Evolutionary conservation across 2,888 invertebrate genomes (phyloP).

Genomic region (Hyles lineata): DNA sequence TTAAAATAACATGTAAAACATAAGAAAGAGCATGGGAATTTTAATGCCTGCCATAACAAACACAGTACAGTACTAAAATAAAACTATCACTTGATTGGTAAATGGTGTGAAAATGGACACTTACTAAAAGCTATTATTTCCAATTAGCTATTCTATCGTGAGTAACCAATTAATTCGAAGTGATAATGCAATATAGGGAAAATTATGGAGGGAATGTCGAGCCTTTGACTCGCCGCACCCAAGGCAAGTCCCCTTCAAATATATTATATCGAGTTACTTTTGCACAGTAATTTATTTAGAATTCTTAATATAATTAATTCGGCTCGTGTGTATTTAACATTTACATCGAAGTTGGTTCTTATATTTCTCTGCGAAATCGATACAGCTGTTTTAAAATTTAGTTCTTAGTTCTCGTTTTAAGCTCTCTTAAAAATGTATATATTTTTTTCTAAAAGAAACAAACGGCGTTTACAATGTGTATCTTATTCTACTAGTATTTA

Average conservation of each 20-base stretch:
- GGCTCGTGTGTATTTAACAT: not conserved
- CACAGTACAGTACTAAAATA: too few relatives aligned
- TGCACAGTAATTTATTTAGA: slow-evolving; percentile 33
- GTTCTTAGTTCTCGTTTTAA: too few relatives aligned
- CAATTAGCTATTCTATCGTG: slow-evolving; percentile 33
- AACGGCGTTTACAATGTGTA: too few relatives aligned
- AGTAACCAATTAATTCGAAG: slow-evolving; percentile 49
- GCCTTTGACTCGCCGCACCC: slow-evolving; percentile 34
- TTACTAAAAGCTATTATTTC: not conserved
- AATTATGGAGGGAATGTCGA: slow-evolving; percentile 11
- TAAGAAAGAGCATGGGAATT: too few relatives aligned
- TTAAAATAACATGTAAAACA: too few relatives aligned
- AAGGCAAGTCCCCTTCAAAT: slow-evolving; percentile 46
- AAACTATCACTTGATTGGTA: too few relatives aligned
- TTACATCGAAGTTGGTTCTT: not conserved
- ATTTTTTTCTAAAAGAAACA: too few relatives aligned
- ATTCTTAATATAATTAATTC: slow-evolving; percentile 11
- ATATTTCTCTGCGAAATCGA: too few relatives aligned
- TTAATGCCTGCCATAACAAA: too few relatives aligned
- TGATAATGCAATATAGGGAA: slow-evolving; percentile 51
- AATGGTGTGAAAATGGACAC: not conserved
- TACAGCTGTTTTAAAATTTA: not conserved
- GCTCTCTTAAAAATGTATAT: too few relatives aligned
- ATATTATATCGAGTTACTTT: slow-evolving; percentile 50
- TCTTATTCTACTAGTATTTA: too few relatives aligned